Evolutionary conservation across 2,888 invertebrate genomes (phyloP), one percentile per base, ranked within the genome.

Genomic region (Pandemis heparana): DNA sequence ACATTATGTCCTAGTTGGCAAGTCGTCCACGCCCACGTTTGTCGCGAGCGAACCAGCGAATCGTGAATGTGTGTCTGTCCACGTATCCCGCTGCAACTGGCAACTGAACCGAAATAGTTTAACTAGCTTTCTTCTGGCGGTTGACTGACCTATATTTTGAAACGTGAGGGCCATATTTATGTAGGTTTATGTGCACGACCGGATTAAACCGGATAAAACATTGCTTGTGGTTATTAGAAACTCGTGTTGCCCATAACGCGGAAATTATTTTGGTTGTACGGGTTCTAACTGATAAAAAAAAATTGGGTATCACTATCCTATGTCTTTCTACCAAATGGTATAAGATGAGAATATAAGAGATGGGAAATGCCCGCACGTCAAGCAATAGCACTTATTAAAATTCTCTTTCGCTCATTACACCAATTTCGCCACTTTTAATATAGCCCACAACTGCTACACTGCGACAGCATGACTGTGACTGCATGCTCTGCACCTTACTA

Each of bases 1-100:
- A 89, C 89, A 88, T 85, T 87, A 86, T 90, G 94, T 87, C 93
- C 92, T 89, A 93, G 80, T 93, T 93, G 94, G 93, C 92, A 92
- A 79, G 77, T 78, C 77, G 78, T 83, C 77, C 75, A 78, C 86
- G 79, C 90, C 90, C 88, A 89, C 90, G 83, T 66, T 75, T 75
- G 87, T 85, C 85, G 82, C 83, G 80, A 81, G 85, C 87, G 86
- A 89, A 91, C 90, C 89, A 88, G 85, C 88, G 86, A 88, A 87
- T 88, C 85, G 78, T 80, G 80, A 82, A 82, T 82, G 84, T 82
- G 81, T 83, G 81, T 81, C 81, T 78, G 77, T 75, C 77, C 77
- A 65, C 64, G 63, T 75, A 71, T 65, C 60, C 46, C 67, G 67
- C 48, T 74, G 74, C 74, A 74, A 61, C 60, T 65, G 68, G 74